Conservation (phyloP, 2,888 invertebrate genomes). For the Poecilus cupreus region DNA sequence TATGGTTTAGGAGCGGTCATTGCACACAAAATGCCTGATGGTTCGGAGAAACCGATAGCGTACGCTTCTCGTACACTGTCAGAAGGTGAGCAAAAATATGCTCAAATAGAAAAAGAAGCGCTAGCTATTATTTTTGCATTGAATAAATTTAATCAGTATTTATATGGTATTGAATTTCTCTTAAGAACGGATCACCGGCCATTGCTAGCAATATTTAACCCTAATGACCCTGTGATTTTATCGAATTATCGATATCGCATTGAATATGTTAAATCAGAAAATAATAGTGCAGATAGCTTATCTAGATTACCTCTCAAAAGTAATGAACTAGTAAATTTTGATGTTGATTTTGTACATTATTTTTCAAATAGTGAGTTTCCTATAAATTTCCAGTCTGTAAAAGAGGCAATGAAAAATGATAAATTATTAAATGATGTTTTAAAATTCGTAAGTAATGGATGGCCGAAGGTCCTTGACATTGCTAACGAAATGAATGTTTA, state of each 20-base stretch:
- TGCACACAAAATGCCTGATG: no score
- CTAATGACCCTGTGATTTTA: not conserved
- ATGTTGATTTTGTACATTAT: not conserved
- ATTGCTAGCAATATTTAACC: not conserved
- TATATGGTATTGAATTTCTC: conserved; percentile 11
- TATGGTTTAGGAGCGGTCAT: no score
- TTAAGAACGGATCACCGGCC: not conserved
- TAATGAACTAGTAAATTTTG: not conserved
- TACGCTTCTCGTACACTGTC: no score
- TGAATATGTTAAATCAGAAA: not conserved
- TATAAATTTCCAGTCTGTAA: no score
- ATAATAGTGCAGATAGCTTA: not conserved
- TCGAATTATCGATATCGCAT: conserved; percentile 10
- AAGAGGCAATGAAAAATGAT: no score
- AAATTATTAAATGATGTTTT: no score
- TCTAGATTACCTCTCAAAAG: not conserved
- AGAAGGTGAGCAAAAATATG: no score
- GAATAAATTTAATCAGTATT: no score
- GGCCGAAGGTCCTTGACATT: no score
- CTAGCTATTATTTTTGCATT: not conserved
- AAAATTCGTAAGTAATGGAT: no score
- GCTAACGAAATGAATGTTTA: no score
- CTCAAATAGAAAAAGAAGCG: conserved; percentile 12
- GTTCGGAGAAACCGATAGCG: no score
- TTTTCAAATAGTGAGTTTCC: not conserved